Conservation (phyloP, 2,797 vertebrate species). For the Sebastes cheni region DNA sequence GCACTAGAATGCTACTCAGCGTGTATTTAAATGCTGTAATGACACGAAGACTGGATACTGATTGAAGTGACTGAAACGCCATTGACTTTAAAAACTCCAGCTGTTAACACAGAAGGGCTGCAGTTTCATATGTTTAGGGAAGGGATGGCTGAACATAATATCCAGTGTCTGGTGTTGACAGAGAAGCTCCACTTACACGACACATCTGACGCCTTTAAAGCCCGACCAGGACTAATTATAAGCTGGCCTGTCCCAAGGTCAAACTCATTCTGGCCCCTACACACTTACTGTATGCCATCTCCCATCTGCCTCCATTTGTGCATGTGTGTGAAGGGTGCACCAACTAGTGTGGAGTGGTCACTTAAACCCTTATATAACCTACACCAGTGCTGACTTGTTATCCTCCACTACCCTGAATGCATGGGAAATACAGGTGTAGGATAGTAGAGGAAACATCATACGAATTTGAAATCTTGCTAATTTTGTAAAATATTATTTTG, state of each 20-base stretch:
- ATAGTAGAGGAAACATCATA: neutral
- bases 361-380: conserved; percentile 7
- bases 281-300: neutral
- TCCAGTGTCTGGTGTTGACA: neutral
- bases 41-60: conserved; percentile 19
- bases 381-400: neutral
- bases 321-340: neutral
- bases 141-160: neutral
- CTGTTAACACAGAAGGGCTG: conserved; percentile 33
- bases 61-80: conserved; percentile 36
- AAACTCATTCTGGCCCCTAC: neutral
- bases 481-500: neutral
- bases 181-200: neutral
- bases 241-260: conserved; percentile 1
- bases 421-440: neutral
- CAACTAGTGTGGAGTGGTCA: conserved; percentile 10
- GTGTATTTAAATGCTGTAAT: conserved; percentile 36
- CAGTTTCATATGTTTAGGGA: neutral
- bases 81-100: conserved; percentile 34
- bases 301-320: conserved; percentile 15
- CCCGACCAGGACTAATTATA: conserved; percentile 16
- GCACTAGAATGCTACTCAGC: conserved; percentile 9
- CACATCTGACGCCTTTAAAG: conserved; percentile 26
- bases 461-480: conserved; percentile 6
- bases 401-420: neutral